These are phyloP conservation scores for Drosophila malerkotliana DNA, from an alignment of 1,140 invertebrate genomes.

Conservation along the genomic window DNA sequence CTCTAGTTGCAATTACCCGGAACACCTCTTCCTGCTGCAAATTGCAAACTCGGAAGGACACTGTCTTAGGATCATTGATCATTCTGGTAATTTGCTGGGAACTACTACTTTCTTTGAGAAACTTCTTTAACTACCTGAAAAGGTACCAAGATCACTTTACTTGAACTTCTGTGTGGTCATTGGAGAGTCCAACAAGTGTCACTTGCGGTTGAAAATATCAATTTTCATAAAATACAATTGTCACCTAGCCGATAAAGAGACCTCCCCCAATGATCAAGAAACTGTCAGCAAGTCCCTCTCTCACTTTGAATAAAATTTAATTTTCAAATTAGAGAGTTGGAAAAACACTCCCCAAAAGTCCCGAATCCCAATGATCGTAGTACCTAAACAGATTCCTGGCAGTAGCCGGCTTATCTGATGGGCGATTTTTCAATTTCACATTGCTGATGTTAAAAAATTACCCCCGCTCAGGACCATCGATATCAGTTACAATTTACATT, in stretches of 20 bases:
- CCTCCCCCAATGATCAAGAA: slow-evolving; percentile 29
- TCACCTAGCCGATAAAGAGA: slow-evolving; percentile 53
- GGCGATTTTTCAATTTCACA: slow-evolving; percentile 77
- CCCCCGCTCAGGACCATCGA: slow-evolving; percentile 23
- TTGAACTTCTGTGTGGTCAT: slow-evolving; percentile 60
- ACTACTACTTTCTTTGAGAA: slow-evolving; percentile 7
- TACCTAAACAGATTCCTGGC: neutral
- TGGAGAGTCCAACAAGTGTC: slow-evolving; percentile 35
- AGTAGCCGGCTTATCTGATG: slow-evolving; percentile 61
- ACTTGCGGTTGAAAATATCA: slow-evolving; percentile 67
- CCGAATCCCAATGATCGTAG: neutral
- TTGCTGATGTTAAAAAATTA: slow-evolving; percentile 72
- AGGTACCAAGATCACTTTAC: neutral
- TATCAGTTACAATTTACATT: slow-evolving; percentile 78
- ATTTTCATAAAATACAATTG: slow-evolving; percentile 73
- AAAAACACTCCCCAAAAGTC: neutral
- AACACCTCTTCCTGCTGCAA: slow-evolving; percentile 63
- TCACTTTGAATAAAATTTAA: slow-evolving; percentile 19
- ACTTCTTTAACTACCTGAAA: slow-evolving; percentile 47
- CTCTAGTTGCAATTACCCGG: slow-evolving; percentile 56
- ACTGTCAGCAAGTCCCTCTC: slow-evolving; percentile 55
- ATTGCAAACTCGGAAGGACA: slow-evolving; percentile 37
- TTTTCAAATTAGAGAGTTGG: slow-evolving; percentile 31
- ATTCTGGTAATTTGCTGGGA: slow-evolving; percentile 54
- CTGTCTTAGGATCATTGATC: slow-evolving; percentile 56